phyloP scores from a whole-genome alignment of 1,140 invertebrate species.

The Bursaphelenchus mucronatus region DNA sequence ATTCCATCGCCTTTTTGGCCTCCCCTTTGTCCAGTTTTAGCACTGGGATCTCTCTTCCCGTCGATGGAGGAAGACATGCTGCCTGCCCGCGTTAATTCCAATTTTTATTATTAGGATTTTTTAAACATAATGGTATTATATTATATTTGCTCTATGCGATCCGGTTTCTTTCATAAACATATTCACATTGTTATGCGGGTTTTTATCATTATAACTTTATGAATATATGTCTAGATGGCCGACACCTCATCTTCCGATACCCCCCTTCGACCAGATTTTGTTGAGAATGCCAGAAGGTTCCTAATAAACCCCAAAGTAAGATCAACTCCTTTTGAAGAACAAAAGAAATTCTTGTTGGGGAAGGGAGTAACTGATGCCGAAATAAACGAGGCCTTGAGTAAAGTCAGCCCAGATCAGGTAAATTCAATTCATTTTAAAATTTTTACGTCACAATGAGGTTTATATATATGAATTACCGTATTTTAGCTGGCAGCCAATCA shows the following conservation, averaged over 20 bases:
- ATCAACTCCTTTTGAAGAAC: constrained; percentile 43
- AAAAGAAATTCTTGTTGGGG: constrained; percentile 38
- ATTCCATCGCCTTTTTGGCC: constrained; percentile 77
- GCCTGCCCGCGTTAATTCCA: constrained; percentile 37
- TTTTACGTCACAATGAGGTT: not conserved
- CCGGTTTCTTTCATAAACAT: not conserved
- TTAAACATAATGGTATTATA: constrained; percentile 9
- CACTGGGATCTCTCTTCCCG: constrained; percentile 73
- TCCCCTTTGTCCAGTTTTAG: constrained; percentile 75
- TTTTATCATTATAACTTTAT: constrained; percentile 1
- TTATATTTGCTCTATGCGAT: constrained; percentile 11
- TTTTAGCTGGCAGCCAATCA: constrained; percentile 17
- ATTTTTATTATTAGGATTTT: not conserved
- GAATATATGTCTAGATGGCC: not conserved
- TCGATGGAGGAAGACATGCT: constrained; percentile 71
- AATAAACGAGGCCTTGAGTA: constrained; percentile 38
- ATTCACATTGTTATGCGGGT: not conserved
- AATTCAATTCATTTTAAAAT: not conserved
- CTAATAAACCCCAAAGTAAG: constrained; percentile 45
- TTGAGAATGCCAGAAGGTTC: constrained; percentile 41
- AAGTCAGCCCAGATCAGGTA: constrained; percentile 11
- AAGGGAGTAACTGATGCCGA: constrained; percentile 48
- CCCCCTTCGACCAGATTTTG: constrained; percentile 35
- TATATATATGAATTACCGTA: not conserved
- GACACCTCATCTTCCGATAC: constrained; percentile 20